Conservation (phyloP, 1,140 invertebrate species). For the Anadara kagoshimensis region DNA sequence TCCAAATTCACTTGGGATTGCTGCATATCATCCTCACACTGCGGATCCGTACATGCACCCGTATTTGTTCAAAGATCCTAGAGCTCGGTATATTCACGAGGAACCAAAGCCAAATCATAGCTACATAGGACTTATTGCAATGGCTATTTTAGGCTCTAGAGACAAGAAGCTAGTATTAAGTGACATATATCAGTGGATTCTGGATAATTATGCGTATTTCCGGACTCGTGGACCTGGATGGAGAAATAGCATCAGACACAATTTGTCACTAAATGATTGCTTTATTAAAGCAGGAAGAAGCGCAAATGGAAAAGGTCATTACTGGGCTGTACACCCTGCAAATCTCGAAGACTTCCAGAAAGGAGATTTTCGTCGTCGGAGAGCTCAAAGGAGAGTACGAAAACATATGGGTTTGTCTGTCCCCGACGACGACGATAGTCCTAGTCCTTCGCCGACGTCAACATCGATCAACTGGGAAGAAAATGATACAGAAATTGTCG, state of each 20-base stretch:
- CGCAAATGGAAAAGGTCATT: constrained; percentile 97
- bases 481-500: constrained; percentile 13
- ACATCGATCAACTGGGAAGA: constrained; percentile 53
- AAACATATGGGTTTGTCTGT: constrained; percentile 98
- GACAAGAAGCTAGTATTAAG: constrained; percentile 97
- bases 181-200: constrained; percentile 98
- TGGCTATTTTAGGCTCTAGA: constrained; percentile 95
- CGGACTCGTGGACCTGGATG: constrained; percentile 94
- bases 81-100: constrained; percentile 69
- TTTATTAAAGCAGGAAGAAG: constrained; percentile 93
- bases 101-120: constrained; percentile 96
- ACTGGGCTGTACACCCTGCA: constrained; percentile 98
- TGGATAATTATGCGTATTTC: constrained; percentile 98
- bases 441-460: constrained; percentile 91
- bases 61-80: constrained; percentile 69
- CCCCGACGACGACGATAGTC: constrained; percentile 89
- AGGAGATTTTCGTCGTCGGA: constrained; percentile 95
- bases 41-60: constrained; percentile 62
- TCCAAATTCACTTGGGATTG: constrained; percentile 49
- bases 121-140: constrained; percentile 89
- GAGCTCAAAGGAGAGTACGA: constrained; percentile 95
- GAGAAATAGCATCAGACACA: constrained; percentile 98
- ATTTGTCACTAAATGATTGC: constrained; percentile 97
- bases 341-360: constrained; percentile 98
- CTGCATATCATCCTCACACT: constrained; percentile 58